Base-by-base conservation (phyloP, 2,888 invertebrate genomes). In the Tetanocera ferruginea region DNA sequence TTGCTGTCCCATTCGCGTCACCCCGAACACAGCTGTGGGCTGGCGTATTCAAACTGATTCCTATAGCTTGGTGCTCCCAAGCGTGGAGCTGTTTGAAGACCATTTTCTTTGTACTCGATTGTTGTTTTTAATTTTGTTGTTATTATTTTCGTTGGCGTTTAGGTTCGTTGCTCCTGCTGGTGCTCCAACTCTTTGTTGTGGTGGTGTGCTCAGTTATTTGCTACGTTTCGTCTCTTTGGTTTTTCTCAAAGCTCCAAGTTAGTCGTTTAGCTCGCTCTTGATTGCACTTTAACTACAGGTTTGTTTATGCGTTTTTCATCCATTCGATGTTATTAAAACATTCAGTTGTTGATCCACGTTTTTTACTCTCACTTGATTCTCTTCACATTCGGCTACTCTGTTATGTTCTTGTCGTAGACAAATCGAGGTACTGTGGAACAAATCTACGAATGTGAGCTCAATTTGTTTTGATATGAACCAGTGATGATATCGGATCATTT, bases 21-120 rank as follows among this genome's bases (percentile, higher is more conserved):
- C 60, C 25, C 60, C 60, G 28, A 60, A 28, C 66, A 66, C 28
- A 66, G 66, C 37, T 66, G 28, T 66, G 37, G 34, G 31, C 66
- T 34, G 66, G 31, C 34, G 34, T 17, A 34, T 3, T 31, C 66
- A 66, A 66, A 66, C 66, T 66, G 66, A 66, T 34, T 66, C 31
- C 34, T 8, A 66, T 37, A 6, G 66, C 66, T 11, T 34, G 34
- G 34, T 23, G 62, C 37, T 66, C 19, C 66, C 28, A n/a, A 66
- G 19, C 31, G 34, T 19, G n/a, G 34, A 66, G 66, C 66, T 66
- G 14, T 9, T n/a, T 43, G 14, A 8, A n/a, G 55, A n/a, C 9
- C 23, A 55, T 55, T 23, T 55, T n/a, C 55, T 23, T 55, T 55
- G 6, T 55, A 23, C 55, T n/a, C 55, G 55, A 55, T 55, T 5